Base-by-base conservation (phyloP, 2,888 invertebrate genomes). In the Aphrophora alni region DNA sequence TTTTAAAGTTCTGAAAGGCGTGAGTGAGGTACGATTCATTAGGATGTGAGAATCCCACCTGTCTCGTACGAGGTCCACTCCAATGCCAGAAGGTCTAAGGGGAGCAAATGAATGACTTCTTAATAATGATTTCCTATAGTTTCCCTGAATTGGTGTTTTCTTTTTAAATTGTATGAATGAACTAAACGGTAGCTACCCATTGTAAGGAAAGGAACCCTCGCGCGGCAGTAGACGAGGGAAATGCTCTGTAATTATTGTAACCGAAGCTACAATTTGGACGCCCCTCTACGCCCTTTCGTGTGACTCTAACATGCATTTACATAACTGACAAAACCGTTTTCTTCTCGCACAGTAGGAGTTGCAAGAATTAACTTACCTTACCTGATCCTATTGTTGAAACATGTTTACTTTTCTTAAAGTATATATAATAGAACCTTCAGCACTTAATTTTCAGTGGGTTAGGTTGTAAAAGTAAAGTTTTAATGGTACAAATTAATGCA, bases 221-320 rank as follows among this genome's bases (percentile, higher is more conserved):
- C n/a, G n/a, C n/a, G n/a, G n/a, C n/a, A n/a, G n/a, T n/a, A 33
- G 33, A 33, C 68, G 5, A 70, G 71, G 78, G 78, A 59, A 72
- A 78, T 26, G 21, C 51, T 28, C 27, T 78, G 51, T 59, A 28
- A 78, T 78, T 78, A 78, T 44, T 26, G 78, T 72, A 51, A 78
- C 51, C 28, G 78, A 78, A 38, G 78, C 78, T 38, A n/a, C 78
- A 78, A 78, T 78, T 78, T 78, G 72, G 38, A 59, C 59, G 59
- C 59, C 59, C 59, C 59, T 59, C 59, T 59, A 59, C 59, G 59
- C 59, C 59, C 59, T 59, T 59, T 59, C 59, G 59, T 59, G 59
- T 59, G 59, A 59, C 59, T 21, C 5, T n/a, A 21, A 3, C 5
- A 8, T 12, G 21, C 59, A 59, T 59, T 59, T 21, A 14, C 59